Percentiles rank a stretch among this genome's conserved stretches.
phyloP scores from a whole-genome alignment of 64 coral and sea anemone genomes.

The Stichodactyla mertensii region DNA sequence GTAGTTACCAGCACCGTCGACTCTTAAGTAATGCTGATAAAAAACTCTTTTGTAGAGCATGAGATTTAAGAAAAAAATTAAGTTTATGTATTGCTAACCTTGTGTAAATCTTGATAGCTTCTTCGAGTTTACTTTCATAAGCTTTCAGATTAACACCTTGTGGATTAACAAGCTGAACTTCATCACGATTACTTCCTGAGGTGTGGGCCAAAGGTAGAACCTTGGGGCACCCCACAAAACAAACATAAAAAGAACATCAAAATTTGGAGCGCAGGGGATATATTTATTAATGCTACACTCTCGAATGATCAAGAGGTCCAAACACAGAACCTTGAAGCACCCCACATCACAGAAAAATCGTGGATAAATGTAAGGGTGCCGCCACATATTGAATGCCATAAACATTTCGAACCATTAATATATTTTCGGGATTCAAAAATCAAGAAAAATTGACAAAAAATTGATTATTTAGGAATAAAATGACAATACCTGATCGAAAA shows the following conservation, averaged over 20 bases:
- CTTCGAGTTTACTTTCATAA: constrained; percentile 66
- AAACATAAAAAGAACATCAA: neutral
- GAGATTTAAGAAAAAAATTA: neutral
- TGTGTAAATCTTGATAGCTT: constrained; percentile 50
- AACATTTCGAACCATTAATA: too few species aligned
- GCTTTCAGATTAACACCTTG: constrained; percentile 86
- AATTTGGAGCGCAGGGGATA: too few species aligned
- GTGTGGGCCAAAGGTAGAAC: constrained; percentile 85
- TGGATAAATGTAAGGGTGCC: too few species aligned
- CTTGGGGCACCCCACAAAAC: neutral
- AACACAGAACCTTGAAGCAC: neutral
- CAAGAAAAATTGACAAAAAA: neutral
- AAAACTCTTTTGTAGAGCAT: neutral
- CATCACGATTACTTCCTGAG: constrained; percentile 73
- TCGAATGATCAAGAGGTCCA: neutral
- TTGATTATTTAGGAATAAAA: neutral
- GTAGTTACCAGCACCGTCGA: too few species aligned
- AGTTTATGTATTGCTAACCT: constrained; percentile 19
- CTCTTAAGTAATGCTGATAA: too few species aligned
- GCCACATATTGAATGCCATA: too few species aligned
- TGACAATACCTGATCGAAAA: constrained; percentile 73
- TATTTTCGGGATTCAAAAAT: too few species aligned
- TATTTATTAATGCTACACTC: too few species aligned
- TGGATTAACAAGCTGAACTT: constrained; percentile 78
- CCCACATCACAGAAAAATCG: neutral